phyloP scores from a whole-genome alignment of 2,797 vertebrate species.

The Miichthys miiuy region DNA sequence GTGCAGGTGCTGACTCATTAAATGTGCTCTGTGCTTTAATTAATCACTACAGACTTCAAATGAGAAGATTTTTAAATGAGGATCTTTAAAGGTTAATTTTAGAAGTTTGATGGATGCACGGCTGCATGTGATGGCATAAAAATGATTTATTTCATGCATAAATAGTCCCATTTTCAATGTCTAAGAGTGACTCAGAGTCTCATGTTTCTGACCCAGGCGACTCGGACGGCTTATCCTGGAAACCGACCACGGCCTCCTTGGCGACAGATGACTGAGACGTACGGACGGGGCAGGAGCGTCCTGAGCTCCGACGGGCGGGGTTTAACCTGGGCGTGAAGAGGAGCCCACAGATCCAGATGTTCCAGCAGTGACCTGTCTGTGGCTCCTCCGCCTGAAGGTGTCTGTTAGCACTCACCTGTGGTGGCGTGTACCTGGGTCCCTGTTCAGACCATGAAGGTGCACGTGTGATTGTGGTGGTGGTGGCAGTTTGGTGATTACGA shows the following conservation, averaged over 20 bases:
- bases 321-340: constrained; percentile 10
- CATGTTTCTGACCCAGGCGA: constrained; percentile 39
- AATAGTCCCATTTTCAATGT: no score
- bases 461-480: constrained; percentile 10
- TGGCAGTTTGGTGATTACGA: not conserved
- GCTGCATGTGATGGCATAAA: not conserved
- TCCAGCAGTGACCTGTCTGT: constrained; percentile 12
- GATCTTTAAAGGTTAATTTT: not conserved
- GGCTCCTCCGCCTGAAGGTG: constrained; percentile 38
- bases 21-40: not conserved
- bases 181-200: not conserved
- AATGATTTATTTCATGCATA: no score
- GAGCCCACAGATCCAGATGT: constrained; percentile 19
- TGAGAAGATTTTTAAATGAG: accelerated
- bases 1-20: no score
- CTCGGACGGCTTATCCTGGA: constrained; percentile 82
- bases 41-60: not conserved
- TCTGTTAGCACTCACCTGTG: constrained; percentile 22
- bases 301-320: constrained; percentile 29
- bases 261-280: constrained; percentile 65
- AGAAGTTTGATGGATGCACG: not conserved
- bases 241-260: constrained; percentile 75
- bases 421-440: not conserved
- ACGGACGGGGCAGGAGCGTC: constrained; percentile 38
- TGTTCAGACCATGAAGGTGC: not conserved